Percentiles rank a stretch among this genome's conserved stretches.
Evolutionary conservation across 2,888 invertebrate genomes (phyloP).

Genomic region (Oscheius sp.): DNA sequence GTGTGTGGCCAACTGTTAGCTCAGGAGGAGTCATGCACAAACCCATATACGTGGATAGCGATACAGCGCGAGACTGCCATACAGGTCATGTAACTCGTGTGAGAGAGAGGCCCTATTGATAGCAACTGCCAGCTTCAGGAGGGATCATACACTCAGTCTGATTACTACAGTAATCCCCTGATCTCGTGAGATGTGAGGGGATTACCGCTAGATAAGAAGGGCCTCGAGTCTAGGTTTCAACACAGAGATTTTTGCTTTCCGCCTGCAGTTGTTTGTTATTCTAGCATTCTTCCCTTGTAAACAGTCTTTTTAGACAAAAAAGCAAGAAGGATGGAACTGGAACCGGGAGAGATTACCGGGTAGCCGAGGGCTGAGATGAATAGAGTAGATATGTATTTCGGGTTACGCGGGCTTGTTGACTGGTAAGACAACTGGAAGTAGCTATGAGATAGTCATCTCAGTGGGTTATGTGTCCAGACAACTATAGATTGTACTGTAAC

Average conservation of each 20-base stretch:
- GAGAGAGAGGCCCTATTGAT: neutral
- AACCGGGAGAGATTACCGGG: neutral
- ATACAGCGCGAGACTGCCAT: slow-evolving; percentile 16
- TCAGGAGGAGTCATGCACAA: slow-evolving; percentile 38
- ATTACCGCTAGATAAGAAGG: slow-evolving; percentile 4
- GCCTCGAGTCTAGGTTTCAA: neutral
- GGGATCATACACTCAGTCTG: slow-evolving; percentile 28
- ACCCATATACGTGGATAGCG: slow-evolving; percentile 34
- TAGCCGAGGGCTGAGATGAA: neutral
- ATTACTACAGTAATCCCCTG: slow-evolving; percentile 33
- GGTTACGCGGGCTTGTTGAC: slow-evolving; percentile 32
- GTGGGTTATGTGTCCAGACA: slow-evolving; percentile 23
- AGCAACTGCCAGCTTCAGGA: neutral
- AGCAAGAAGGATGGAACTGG: neutral
- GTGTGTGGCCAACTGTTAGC: slow-evolving; percentile 34
- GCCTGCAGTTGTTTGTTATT: no score
- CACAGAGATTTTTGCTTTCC: neutral
- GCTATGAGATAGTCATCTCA: slow-evolving; percentile 22
- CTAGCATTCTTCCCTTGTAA: no score
- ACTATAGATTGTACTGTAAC: slow-evolving; percentile 21
- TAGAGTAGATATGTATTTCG: neutral
- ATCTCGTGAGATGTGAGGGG: neutral
- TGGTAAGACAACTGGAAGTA: slow-evolving; percentile 16
- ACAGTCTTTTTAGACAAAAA: no score
- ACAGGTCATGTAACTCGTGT: neutral